These are phyloP conservation scores for Rhyacophila evoluta DNA, from an alignment of 2,888 invertebrate genomes.

Conservation along the genomic window DNA sequence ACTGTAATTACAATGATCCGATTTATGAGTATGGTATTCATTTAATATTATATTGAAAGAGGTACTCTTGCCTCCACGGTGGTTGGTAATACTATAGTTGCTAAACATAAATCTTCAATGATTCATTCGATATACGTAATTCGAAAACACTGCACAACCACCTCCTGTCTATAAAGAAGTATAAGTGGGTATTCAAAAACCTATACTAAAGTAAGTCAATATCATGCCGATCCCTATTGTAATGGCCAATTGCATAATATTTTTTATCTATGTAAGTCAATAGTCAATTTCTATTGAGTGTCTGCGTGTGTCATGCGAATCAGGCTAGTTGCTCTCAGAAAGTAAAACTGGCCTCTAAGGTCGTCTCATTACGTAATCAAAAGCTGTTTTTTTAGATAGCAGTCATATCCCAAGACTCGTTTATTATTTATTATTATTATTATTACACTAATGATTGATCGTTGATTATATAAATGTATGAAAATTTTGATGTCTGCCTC, in stretches of 20 bases:
- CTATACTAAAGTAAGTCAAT: neutral
- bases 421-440: too few species aligned
- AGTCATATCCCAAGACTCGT: neutral
- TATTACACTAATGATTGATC: neutral
- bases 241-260: neutral
- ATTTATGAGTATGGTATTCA: too few species aligned
- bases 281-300: neutral
- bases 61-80: too few species aligned
- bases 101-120: too few species aligned
- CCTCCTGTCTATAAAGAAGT: too few species aligned
- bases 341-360: neutral
- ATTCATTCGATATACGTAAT: too few species aligned
- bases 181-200: too few species aligned
- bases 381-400: neutral
- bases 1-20: too few species aligned
- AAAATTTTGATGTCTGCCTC: neutral
- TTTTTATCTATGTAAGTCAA: neutral
- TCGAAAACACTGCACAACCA: too few species aligned
- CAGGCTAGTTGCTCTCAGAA: neutral
- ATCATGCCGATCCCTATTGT: neutral
- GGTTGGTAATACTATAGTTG: too few species aligned
- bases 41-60: too few species aligned
- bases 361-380: neutral
- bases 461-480: neutral
- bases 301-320: slow-evolving; percentile 6